Conservation (phyloP, 1,140 invertebrate species). For the Ceratosolen solmsi region DNA sequence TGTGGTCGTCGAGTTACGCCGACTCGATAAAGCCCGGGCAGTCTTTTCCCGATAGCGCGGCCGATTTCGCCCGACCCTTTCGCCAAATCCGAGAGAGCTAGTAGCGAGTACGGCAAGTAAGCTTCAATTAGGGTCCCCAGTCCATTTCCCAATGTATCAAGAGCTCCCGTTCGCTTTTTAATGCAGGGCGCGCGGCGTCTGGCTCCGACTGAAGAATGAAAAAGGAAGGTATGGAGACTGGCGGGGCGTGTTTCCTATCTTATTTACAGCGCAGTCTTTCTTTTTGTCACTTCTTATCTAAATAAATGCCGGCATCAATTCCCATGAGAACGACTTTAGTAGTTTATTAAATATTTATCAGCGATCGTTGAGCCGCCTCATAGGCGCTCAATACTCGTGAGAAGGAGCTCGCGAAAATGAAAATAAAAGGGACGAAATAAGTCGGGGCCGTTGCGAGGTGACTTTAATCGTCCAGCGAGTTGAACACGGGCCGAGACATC, state of each 20-base stretch:
- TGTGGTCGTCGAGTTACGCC: background rate
- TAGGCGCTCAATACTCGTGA: background rate
- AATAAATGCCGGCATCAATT: conserved; percentile 42
- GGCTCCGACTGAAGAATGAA: background rate
- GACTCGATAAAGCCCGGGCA: background rate
- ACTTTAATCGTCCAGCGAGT: conserved; percentile 14
- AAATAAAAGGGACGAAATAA: no score
- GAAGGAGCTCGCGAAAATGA: background rate
- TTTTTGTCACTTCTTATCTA: conserved; percentile 46
- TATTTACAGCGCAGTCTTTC: conserved; percentile 47
- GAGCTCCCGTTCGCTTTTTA: background rate
- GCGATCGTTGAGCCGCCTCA: conserved; percentile 2
- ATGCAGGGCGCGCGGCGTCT: background rate
- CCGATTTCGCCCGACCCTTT: background rate
- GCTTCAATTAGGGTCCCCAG: no score
- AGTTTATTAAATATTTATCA: conserved; percentile 47
- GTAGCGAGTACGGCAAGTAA: background rate
- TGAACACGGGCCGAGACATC: background rate
- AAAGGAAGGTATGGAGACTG: background rate
- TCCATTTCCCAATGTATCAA: no score
- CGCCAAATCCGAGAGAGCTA: background rate
- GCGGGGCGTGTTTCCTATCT: conserved; percentile 19
- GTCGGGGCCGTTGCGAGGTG: background rate
- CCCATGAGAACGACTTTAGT: conserved; percentile 37
- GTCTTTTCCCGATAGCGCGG: background rate